Base-by-base conservation (phyloP, 2,797 vertebrate species). In the Naso thynnoides region DNA sequence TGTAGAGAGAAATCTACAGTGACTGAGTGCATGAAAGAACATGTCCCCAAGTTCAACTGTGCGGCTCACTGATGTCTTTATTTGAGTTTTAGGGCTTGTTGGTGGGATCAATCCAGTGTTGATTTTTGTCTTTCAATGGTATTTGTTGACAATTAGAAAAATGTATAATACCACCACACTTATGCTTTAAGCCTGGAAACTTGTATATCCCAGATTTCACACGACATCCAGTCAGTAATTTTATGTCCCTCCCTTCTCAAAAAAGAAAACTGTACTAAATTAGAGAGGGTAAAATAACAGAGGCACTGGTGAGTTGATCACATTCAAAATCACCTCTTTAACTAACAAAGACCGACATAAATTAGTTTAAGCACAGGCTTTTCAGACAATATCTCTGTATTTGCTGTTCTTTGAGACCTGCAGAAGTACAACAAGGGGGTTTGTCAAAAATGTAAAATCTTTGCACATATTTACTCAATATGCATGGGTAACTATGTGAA, bases 291-390 rank as follows among this genome's bases (percentile, higher is more conserved):
- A 45, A 57, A 8, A 53, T 27, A 56, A 41, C 21, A 64, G 48
- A 4, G 54, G 21, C 42, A 31, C 23, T 49, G 6, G 44, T 57
- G 58, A 59, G 18, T 24, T 63, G 39, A 41, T 53, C 45, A 50
- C 26, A 52, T 29, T 52, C 38, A 62, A 52, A 73, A 45, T 21
- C 16, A 58, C 42, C 63, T 33, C n/a, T 36, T 67, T 49, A 42
- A 62, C 33, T 23, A 63, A 53, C 24, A 15, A 19, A 53, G 29
- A 67, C 38, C 3, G 44, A 53, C 29, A 61, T 26, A 23, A 68
- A 52, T 41, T 2, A 41, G 42, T 69, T 71, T 68, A 56, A 73
- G 4, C 45, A 65, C 53, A 47, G 41, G n/a, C 71, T 59, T 69
- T 56, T 66, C 60, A 70, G 47, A 77, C n/a, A 13, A 36, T 3